phyloP scores from a whole-genome alignment of 2,797 vertebrate species.

The Eutrigla gurnardus region DNA sequence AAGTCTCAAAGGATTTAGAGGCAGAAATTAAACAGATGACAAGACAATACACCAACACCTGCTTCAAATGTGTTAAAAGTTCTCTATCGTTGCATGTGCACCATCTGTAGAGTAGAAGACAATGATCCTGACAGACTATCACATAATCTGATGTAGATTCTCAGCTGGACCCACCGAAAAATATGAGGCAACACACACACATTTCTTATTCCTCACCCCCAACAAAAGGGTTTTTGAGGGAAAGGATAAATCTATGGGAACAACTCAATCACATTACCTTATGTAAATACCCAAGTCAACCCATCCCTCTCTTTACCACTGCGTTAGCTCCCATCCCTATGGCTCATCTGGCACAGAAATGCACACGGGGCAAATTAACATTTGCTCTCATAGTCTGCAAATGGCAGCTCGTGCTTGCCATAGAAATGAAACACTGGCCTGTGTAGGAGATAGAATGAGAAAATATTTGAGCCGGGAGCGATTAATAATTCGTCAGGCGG shows the following conservation, averaged over 20 bases:
- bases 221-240: conserved; percentile 55
- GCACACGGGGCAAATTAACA: conserved; percentile 83
- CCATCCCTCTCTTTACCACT: conserved; percentile 61
- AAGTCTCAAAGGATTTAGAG: conserved; percentile 3
- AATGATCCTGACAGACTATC: conserved; percentile 45
- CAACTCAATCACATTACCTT: conserved; percentile 87
- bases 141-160: conserved; percentile 47
- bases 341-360: conserved; percentile 72
- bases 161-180: conserved; percentile 49
- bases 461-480: conserved; percentile 77
- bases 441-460: conserved; percentile 61
- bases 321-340: conserved; percentile 69
- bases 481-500: conserved; percentile 81
- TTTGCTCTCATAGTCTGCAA: conserved; percentile 84
- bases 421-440: conserved; percentile 78
- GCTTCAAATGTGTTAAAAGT: conserved; percentile 22
- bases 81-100: conserved; percentile 16
- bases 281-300: conserved; percentile 82
- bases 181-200: conserved; percentile 45
- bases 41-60: conserved; percentile 37
- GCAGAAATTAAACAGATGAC: conserved; percentile 31
- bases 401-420: conserved; percentile 84
- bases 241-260: conserved; percentile 78
- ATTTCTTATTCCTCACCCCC: conserved; percentile 39
- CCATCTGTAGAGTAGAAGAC: conserved; percentile 43